phyloP scores from a whole-genome alignment of 2,888 invertebrate species.

The Tubiluchus corallicola region DNA sequence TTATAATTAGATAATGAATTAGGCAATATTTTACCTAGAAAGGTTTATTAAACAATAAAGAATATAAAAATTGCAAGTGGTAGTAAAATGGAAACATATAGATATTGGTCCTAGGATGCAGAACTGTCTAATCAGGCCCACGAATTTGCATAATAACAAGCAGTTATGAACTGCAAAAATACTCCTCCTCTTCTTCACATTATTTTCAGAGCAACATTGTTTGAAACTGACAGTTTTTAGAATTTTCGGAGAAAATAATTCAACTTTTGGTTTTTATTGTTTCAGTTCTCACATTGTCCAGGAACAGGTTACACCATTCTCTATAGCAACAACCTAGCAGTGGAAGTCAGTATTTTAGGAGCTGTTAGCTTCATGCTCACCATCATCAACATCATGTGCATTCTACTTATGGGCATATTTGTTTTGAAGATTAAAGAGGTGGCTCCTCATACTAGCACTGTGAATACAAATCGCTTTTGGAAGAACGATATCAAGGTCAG shows the following conservation, averaged over 20 bases:
- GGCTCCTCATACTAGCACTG: slow-evolving; percentile 55
- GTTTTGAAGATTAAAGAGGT: slow-evolving; percentile 66
- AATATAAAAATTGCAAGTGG: too few relatives aligned
- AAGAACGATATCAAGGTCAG: slow-evolving; percentile 55
- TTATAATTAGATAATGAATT: too few relatives aligned
- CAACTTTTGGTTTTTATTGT: not conserved
- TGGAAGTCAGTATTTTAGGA: slow-evolving; percentile 56
- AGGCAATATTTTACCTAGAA: too few relatives aligned
- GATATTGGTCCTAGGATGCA: too few relatives aligned
- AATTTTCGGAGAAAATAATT: slow-evolving; percentile 9
- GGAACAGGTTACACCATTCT: slow-evolving; percentile 32
- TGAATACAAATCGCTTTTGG: slow-evolving; percentile 55
- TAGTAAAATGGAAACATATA: too few relatives aligned
- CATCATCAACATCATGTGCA: slow-evolving; percentile 60
- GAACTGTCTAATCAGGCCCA: too few relatives aligned
- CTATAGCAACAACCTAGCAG: slow-evolving; percentile 52
- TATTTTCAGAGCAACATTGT: too few relatives aligned
- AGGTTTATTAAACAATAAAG: too few relatives aligned
- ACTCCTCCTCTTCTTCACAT: too few relatives aligned
- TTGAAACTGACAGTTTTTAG: slow-evolving; percentile 9
- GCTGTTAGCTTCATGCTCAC: slow-evolving; percentile 58
- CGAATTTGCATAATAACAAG: too few relatives aligned
- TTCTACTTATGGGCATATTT: slow-evolving; percentile 56
- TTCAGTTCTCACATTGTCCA: not conserved
- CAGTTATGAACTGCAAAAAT: too few relatives aligned